Percentiles rank a stretch among this genome's conserved stretches.
Evolutionary conservation across 1,140 invertebrate species (phyloP).

Genomic region (Drosophila pruinosa): DNA sequence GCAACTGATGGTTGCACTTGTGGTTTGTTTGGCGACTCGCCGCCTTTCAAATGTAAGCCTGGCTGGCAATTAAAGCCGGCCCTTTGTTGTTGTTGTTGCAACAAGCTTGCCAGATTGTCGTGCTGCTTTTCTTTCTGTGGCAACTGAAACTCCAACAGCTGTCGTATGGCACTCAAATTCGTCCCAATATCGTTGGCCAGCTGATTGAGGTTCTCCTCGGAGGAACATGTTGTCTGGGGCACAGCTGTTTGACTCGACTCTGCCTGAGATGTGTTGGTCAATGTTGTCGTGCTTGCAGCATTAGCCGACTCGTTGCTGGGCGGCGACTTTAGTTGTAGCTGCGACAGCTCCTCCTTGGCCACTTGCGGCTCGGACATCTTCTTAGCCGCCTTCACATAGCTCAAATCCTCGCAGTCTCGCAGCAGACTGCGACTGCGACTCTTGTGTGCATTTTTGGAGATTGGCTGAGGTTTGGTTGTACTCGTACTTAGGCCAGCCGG

Average conservation of each 20-base stretch:
- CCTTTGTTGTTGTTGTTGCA: neutral
- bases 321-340: neutral
- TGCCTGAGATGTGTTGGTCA: neutral
- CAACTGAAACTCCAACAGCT: neutral
- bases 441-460: no score
- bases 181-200: conserved; percentile 8
- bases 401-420: neutral
- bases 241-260: neutral
- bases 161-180: neutral
- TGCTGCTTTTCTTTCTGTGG: neutral
- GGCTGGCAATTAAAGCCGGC: neutral
- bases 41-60: neutral
- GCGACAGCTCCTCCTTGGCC: neutral
- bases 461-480: neutral
- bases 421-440: neutral
- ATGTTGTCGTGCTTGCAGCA: neutral
- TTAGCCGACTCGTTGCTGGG: neutral
- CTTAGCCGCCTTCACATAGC: conserved; percentile 21
- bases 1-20: no score
- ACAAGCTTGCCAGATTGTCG: neutral
- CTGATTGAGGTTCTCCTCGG: neutral
- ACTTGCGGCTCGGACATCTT: neutral
- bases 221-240: no score
- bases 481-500: neutral
- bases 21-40: neutral